Evolutionary conservation across 2,113 vertebrate genomes (phyloP).

Genomic region (Terrapene triunguis): DNA sequence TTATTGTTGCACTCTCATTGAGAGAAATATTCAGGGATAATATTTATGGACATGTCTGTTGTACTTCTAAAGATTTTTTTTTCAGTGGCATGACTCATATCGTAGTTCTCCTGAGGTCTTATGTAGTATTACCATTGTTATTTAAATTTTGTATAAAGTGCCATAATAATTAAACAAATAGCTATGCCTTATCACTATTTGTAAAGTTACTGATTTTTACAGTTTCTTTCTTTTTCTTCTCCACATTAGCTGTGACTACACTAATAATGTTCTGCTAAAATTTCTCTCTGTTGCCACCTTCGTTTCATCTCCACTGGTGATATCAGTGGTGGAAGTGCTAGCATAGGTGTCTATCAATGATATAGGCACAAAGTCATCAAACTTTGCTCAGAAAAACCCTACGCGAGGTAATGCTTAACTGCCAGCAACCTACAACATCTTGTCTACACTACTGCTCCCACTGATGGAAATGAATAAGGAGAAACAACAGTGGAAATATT

Average conservation of each 20-base stretch:
- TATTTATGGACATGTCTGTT: conserved; percentile 9
- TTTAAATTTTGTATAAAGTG: conserved; percentile 11
- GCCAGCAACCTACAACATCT: neutral
- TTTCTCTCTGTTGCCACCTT: neutral
- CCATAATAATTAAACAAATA: neutral
- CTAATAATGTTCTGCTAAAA: neutral
- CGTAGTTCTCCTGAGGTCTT: conserved; percentile 24
- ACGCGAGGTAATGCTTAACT: neutral
- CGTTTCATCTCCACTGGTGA: neutral
- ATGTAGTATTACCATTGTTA: neutral
- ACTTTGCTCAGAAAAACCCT: neutral
- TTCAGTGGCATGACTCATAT: conserved; percentile 28
- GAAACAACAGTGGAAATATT: neutral
- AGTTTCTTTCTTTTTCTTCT: neutral
- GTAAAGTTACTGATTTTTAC: neutral
- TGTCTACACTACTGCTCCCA: neutral
- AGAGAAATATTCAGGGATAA: conserved; percentile 27
- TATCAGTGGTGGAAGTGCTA: neutral
- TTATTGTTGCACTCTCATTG: neutral
- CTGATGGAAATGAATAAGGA: neutral
- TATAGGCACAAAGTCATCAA: neutral
- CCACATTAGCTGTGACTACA: neutral
- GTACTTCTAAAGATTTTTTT: conserved; percentile 16
- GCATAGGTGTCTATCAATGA: neutral
- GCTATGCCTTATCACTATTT: neutral